Evolutionary conservation across 2,888 invertebrate species (phyloP), one percentile per base, ranked within the genome.

Genomic region (Smittia aterrima): DNA sequence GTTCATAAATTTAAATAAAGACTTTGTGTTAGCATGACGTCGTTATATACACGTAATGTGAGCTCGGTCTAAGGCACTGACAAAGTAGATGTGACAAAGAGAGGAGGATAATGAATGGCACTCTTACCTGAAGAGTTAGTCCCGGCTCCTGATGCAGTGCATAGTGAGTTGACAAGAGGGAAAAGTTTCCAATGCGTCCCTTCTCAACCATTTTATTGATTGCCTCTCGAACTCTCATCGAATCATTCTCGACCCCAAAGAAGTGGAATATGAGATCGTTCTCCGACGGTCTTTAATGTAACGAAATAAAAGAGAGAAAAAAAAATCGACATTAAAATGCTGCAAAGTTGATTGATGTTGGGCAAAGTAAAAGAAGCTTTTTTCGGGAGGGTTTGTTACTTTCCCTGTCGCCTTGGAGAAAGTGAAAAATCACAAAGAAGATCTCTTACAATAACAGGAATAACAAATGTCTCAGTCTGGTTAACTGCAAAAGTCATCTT

Each of bases 71-170:
- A 3, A 32, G 32, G 32, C 32, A 32, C 32, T 32, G 32, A 32
- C 9, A 32, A 32, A 32, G 32, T 32, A 9, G 32, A 64, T 27
- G 7, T 58, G 64, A 62, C 9, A 13, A 13, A 16, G 16, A 64
- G 7, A 58, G 22, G 58, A 22, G 25, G 22, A 20, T 13, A 64
- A 32, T 4, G 1, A 24, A 25, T 9, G 11, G 1, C 4, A 27
- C 62, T 80, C 83, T 85, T 79, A 92, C 92, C 85, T 91, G 87
- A 76, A 91, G 83, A 77, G 87, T 86, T 0, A 92, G 83, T 0
- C 90, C 88, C 0, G 91, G 90, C 77, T 91, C 90, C 83, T 89
- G 90, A 75, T 89, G 87, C 76, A 91, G 89, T 74, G 88, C 86
- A 78, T 90, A 86, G 78, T 88, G 87, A 75, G 90, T 88, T 0